Percentiles rank a stretch among this genome's conserved stretches.
These are phyloP conservation scores for Dryocosmus kuriphilus DNA, from an alignment of 2,888 invertebrate species.

Conservation along the genomic window DNA sequence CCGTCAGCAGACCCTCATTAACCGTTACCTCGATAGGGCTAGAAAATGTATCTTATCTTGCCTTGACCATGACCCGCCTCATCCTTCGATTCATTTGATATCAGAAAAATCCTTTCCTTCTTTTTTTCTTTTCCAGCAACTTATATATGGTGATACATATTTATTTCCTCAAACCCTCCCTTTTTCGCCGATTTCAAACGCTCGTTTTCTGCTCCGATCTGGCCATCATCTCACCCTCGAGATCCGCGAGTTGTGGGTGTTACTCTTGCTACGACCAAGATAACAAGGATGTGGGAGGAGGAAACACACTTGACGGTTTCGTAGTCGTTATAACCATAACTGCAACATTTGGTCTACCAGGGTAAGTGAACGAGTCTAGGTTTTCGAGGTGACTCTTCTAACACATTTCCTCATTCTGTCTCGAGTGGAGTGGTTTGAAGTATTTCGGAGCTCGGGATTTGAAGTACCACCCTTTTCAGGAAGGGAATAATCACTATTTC, in stretches of 20 bases:
- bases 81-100: slow-evolving; percentile 44
- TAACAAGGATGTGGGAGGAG: slow-evolving; percentile 69
- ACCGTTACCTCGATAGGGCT: slow-evolving; percentile 65
- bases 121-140: neutral
- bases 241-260: slow-evolving; percentile 13
- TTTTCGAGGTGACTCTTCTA: neutral
- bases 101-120: neutral
- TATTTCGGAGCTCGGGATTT: neutral
- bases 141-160: neutral
- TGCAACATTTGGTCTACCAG: slow-evolving; percentile 56
- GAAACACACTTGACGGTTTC: slow-evolving; percentile 63
- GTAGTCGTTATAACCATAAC: slow-evolving; percentile 70
- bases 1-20: slow-evolving; percentile 71
- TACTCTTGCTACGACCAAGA: slow-evolving; percentile 60
- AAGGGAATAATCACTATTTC: slow-evolving; percentile 8
- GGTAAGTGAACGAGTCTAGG: slow-evolving; percentile 43
- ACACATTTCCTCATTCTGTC: slow-evolving; percentile 7
- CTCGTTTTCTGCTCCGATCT: slow-evolving; percentile 41
- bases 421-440: slow-evolving; percentile 1
- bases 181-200: neutral
- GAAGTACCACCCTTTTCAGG: slow-evolving; percentile 15
- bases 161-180: neutral
- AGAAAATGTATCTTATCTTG: slow-evolving; percentile 68
- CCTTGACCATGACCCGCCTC: slow-evolving; percentile 60
- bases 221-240: slow-evolving; percentile 42